Percentiles rank a stretch among this genome's conserved stretches.
phyloP scores from a whole-genome alignment of 2,888 invertebrate species.

The Chymomyza fuscimana region DNA sequence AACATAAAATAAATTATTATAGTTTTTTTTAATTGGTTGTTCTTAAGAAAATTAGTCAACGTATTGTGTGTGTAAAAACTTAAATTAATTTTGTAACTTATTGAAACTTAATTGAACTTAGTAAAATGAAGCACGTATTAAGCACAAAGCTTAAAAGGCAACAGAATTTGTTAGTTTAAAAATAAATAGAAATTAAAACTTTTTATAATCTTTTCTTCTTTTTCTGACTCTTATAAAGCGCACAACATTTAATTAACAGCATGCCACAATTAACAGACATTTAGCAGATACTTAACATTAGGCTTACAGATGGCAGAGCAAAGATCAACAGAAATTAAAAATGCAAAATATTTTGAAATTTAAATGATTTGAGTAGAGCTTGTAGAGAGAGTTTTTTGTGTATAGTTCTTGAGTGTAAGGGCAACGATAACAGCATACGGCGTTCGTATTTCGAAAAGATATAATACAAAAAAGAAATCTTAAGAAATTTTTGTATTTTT shows the following conservation, averaged over 20 bases:
- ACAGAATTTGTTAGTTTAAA: constrained; percentile 60
- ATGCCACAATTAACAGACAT: constrained; percentile 48
- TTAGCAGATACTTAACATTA: constrained; percentile 48
- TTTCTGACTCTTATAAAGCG: constrained; percentile 47
- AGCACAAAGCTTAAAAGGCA: constrained; percentile 64
- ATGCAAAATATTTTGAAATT: constrained; percentile 3
- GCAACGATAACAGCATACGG: not conserved
- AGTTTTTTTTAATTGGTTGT: constrained; percentile 15
- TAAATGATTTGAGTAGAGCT: not conserved
- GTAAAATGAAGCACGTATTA: constrained; percentile 55
- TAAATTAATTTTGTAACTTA: constrained; percentile 27
- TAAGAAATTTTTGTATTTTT: no score
- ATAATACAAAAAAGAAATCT: no score
- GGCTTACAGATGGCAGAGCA: not conserved
- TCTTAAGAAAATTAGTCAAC: constrained; percentile 39
- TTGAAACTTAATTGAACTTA: constrained; percentile 53
- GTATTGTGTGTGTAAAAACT: constrained; percentile 16
- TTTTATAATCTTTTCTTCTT: constrained; percentile 16
- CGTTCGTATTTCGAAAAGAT: no score
- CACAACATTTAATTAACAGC: constrained; percentile 45
- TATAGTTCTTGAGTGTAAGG: not conserved
- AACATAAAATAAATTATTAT: constrained; percentile 48
- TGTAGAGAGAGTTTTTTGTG: not conserved
- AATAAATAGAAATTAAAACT: constrained; percentile 20
- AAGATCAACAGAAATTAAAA: not conserved